Evolutionary conservation across 2,797 vertebrate species (phyloP), one percentile per base, ranked within the genome.

Genomic region (Sardinella longiceps): DNA sequence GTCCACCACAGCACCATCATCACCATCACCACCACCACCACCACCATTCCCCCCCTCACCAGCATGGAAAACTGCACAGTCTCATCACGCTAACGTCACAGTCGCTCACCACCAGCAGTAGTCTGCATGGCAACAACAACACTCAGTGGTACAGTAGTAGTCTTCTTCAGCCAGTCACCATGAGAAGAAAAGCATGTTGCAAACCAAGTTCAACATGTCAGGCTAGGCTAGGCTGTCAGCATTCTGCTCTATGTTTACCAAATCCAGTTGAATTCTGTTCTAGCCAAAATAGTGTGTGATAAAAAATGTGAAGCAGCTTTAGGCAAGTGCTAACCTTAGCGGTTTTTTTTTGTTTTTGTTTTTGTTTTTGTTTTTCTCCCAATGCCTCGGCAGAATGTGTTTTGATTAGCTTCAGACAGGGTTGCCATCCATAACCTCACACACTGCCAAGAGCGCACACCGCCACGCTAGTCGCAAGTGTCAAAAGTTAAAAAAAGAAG

Each of bases 361-460:
- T n/a, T n/a, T n/a, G n/a, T n/a, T n/a, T n/a, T n/a, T n/a, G n/a
- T n/a, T n/a, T n/a, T n/a, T n/a, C n/a, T 39, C 60, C 33, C 20
- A 9, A 39, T 37, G 12, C 39, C 43, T 50, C 77, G 46, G 46
- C 46, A 58, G 70, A 86, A 33, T 37, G 74, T 81, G 45, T 86
- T 82, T 51, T 63, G 81, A 82, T 85, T 74, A 39, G 58, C n/a
- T 81, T 20, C 60, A 70, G 82, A 83, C 86, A 83, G 85, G 84
- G 85, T 83, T 85, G 66, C 85, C 84, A 86, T 80, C 84, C 48
- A 56, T 37, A 77, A 28, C 25, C 33, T 60, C 66, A 63, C 63
- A 53, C 37, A 33, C 48, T 7, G 58, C 82, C 39, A 60, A 37
- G 33, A 83, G 70, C 46, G 51, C 33, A n/a, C n/a, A n/a, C 81